Conservation (phyloP, 2,797 vertebrate genomes). For the Enoplosus armatus region DNA sequence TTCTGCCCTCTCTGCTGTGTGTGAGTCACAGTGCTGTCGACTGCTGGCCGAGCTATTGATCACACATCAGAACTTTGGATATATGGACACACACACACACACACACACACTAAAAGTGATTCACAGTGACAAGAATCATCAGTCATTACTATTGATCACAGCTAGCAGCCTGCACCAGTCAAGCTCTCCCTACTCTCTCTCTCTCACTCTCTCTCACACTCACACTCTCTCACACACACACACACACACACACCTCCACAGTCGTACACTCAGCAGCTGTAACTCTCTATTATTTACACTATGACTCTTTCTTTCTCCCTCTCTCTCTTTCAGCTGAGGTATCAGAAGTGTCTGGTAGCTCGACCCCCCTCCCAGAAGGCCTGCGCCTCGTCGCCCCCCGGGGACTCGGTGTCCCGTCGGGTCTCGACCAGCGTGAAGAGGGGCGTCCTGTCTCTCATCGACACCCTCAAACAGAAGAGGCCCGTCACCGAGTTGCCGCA, state of each 20-base stretch:
- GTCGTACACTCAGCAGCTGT: constrained; percentile 59
- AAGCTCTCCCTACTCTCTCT: background rate
- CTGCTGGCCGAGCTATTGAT: constrained; percentile 66
- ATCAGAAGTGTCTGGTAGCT: constrained; percentile 98
- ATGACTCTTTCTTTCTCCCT: background rate
- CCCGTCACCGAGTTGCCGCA: constrained; percentile 92
- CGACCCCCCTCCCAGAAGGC: constrained; percentile 94
- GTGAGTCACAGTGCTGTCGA: constrained; percentile 54
- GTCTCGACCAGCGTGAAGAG: constrained; percentile 97
- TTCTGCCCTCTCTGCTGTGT: constrained; percentile 32
- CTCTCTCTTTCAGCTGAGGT: constrained; percentile 88
- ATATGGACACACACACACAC: constrained; percentile 41
- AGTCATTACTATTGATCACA: constrained; percentile 77
- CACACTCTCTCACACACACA: constrained; percentile 7
- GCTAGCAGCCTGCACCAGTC: constrained; percentile 39
- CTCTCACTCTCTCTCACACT: background rate
- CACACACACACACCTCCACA: constrained; percentile 17
- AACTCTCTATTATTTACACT: constrained; percentile 57
- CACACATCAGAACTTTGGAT: constrained; percentile 65
- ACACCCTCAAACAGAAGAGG: constrained; percentile 99
- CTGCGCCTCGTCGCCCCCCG: constrained; percentile 90
- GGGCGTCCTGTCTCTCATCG: constrained; percentile 97
- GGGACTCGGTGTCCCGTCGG: constrained; percentile 94
- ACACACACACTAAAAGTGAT: constrained; percentile 57
- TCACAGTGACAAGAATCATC: constrained; percentile 67